Evolutionary conservation across 92 coral and sea anemone species (phyloP).

Genomic region (Galaxea fascicularis): DNA sequence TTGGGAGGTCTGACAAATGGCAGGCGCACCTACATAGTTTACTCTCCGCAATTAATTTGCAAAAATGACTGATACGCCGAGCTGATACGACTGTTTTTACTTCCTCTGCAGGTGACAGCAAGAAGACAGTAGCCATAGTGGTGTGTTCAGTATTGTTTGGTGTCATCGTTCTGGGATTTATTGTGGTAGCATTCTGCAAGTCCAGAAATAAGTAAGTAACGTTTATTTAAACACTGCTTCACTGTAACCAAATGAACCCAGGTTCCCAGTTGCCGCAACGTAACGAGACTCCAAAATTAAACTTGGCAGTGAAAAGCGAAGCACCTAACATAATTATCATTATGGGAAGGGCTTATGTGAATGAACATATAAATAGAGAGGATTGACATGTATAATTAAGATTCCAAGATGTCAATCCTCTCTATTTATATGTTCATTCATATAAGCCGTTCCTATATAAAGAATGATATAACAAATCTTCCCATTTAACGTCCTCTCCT

Average conservation of each 20-base stretch:
- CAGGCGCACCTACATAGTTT: no score
- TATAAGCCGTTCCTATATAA: neutral
- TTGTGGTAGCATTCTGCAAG: neutral
- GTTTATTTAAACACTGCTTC: neutral
- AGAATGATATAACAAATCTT: neutral
- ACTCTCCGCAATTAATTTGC: no score
- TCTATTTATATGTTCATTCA: no score
- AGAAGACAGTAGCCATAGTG: slow-evolving; percentile 19
- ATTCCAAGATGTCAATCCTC: neutral
- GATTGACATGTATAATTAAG: neutral
- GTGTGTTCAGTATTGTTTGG: slow-evolving; percentile 15
- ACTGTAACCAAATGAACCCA: no score
- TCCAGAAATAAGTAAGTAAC: slow-evolving; percentile 7
- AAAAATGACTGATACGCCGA: no score
- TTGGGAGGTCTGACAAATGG: no score
- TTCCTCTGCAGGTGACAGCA: slow-evolving; percentile 1
- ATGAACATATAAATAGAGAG: neutral
- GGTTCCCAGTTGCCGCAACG: neutral
- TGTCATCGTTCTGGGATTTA: neutral
- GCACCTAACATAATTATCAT: no score
- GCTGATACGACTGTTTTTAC: neutral
- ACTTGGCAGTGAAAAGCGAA: no score
- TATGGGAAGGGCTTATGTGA: no score
- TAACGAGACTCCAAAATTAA: neutral
- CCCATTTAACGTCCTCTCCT: neutral